Conservation (phyloP, 2,113 vertebrate species). For the Ptychochromis oligacanthus region DNA sequence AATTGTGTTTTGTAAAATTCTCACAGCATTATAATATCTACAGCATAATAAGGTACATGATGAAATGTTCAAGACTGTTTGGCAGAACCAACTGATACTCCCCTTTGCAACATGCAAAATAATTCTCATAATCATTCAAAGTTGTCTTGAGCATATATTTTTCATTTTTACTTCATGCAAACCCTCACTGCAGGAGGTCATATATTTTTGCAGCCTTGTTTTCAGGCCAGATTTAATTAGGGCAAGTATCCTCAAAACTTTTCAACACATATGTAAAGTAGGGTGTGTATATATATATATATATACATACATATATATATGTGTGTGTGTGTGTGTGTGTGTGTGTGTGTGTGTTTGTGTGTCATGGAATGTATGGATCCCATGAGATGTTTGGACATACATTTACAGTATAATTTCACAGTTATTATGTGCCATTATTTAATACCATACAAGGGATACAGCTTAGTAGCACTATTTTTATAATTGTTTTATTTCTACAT, state of each 20-base stretch:
- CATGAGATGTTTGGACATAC: no score
- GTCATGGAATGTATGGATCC: no score
- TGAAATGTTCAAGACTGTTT: conserved; percentile 3
- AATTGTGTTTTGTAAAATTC: conserved; percentile 32
- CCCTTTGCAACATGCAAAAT: background rate
- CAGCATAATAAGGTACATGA: conserved; percentile 11
- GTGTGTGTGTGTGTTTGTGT: no score
- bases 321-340: no score
- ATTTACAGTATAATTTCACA: no score
- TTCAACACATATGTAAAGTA: no score
- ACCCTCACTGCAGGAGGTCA: background rate
- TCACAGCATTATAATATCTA: conserved; percentile 12
- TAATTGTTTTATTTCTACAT: no score
- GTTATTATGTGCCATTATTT: no score
- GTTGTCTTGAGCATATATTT: background rate
- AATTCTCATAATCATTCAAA: conserved; percentile 1
- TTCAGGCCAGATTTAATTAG: conserved; percentile 15
- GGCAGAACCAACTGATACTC: background rate
- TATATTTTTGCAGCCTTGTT: background rate
- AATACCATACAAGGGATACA: no score
- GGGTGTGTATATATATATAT: background rate
- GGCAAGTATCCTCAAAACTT: background rate
- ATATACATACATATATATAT: no score
- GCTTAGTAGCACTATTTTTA: no score
- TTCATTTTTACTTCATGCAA: conserved; percentile 9